These are phyloP conservation scores for Microtus montanus DNA, from an alignment of 2,113 vertebrate species.

Conservation along the genomic window DNA sequence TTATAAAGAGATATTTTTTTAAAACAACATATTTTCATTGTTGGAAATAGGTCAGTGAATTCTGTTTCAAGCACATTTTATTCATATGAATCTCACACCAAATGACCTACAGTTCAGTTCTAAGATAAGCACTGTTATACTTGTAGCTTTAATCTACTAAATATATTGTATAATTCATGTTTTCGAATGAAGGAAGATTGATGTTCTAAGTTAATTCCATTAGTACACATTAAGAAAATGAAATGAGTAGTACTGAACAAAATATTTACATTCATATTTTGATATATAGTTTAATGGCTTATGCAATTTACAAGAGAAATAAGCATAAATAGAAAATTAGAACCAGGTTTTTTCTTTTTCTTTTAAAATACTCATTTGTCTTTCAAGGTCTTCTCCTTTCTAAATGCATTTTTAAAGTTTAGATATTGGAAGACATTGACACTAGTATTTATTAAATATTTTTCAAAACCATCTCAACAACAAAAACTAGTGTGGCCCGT, in stretches of 20 bases:
- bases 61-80: slow-evolving; percentile 37
- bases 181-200: slow-evolving; percentile 32
- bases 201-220: slow-evolving; percentile 18
- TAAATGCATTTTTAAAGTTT: background rate
- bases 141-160: slow-evolving; percentile 14
- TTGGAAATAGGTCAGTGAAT: background rate
- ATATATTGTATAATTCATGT: background rate
- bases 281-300: background rate
- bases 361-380: background rate
- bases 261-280: slow-evolving; percentile 43
- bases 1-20: slow-evolving; percentile 24
- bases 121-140: background rate
- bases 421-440: background rate
- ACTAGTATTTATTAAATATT: background rate
- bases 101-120: background rate
- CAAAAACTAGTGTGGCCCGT: background rate
- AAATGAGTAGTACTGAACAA: background rate
- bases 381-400: background rate
- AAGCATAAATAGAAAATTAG: background rate
- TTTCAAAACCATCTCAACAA: background rate
- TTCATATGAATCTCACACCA: background rate
- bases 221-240: slow-evolving; percentile 20
- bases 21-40: background rate
- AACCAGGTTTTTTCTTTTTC: background rate
- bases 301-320: background rate